A percentile compares a stretch with the other conserved stretches of the same genome.
These are phyloP conservation scores for Rhea americana DNA, from an alignment of 2,113 vertebrate genomes.

Conservation along the genomic window DNA sequence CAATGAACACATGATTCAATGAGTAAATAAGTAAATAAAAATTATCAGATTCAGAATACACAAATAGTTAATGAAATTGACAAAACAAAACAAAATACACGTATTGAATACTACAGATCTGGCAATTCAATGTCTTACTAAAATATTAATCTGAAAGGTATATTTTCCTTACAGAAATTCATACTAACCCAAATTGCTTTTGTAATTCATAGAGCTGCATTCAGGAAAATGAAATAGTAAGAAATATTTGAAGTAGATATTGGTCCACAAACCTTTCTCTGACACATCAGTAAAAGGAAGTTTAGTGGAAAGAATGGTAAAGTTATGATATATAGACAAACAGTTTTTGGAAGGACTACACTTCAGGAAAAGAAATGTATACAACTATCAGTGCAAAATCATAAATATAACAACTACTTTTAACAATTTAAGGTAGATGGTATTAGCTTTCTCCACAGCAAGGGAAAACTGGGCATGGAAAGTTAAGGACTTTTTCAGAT, in stretches of 20 bases:
- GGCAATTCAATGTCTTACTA: background rate
- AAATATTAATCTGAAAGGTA: background rate
- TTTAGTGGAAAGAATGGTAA: background rate
- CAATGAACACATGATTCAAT: background rate
- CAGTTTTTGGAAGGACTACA: background rate
- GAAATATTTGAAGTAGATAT: background rate
- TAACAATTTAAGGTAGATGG: background rate
- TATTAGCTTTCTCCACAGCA: background rate
- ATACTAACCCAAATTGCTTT: background rate
- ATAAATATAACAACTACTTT: background rate
- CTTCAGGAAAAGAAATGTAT: background rate
- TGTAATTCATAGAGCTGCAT: background rate
- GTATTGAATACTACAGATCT: background rate
- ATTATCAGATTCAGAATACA: background rate
- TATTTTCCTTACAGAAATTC: background rate
- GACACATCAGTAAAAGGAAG: background rate
- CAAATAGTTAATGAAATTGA: background rate
- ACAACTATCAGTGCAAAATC: background rate
- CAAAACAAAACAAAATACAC: background rate
- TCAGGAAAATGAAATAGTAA: background rate
- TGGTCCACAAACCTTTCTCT: background rate
- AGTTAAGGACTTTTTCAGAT: background rate
- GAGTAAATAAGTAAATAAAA: too few species aligned
- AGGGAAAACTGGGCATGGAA: background rate
- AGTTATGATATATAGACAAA: background rate